Evolutionary conservation across 2,888 invertebrate species (phyloP).

Genomic region (Xylophagus ater): DNA sequence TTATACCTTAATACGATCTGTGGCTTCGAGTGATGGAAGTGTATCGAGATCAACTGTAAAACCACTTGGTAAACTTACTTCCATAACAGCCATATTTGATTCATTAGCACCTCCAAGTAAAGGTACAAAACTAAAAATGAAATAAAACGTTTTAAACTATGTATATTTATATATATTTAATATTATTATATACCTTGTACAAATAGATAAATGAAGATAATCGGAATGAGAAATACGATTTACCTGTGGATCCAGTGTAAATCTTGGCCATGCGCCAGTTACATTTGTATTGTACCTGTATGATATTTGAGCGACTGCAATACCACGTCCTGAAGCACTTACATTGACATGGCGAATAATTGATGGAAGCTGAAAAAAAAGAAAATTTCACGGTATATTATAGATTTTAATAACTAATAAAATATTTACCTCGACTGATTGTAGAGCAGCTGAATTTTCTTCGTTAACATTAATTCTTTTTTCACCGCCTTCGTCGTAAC

Average conservation of each 20-base stretch:
- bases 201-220: slow-evolving; percentile 74
- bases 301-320: slow-evolving; percentile 66
- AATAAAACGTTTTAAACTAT: slow-evolving; percentile 1
- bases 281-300: slow-evolving; percentile 77
- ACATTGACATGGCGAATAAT: slow-evolving; percentile 55
- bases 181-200: slow-evolving; percentile 50
- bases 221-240: slow-evolving; percentile 73
- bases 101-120: slow-evolving; percentile 38
- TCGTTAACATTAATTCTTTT: slow-evolving; percentile 55
- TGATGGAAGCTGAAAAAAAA: slow-evolving; percentile 26
- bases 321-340: slow-evolving; percentile 68
- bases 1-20: slow-evolving; percentile 39
- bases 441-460: slow-evolving; percentile 71
- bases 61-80: slow-evolving; percentile 81
- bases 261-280: slow-evolving; percentile 77
- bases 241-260: slow-evolving; percentile 74
- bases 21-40: slow-evolving; percentile 51
- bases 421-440: slow-evolving; percentile 54
- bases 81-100: slow-evolving; percentile 79
- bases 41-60: slow-evolving; percentile 75
- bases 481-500: slow-evolving; percentile 39
- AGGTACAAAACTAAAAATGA: slow-evolving; percentile 28
- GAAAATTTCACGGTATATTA: not conserved
- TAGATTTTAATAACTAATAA: not conserved
- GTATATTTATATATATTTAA: slow-evolving; percentile 3